phyloP scores from a whole-genome alignment of 2,113 vertebrate genomes.

The Strix aluco region DNA sequence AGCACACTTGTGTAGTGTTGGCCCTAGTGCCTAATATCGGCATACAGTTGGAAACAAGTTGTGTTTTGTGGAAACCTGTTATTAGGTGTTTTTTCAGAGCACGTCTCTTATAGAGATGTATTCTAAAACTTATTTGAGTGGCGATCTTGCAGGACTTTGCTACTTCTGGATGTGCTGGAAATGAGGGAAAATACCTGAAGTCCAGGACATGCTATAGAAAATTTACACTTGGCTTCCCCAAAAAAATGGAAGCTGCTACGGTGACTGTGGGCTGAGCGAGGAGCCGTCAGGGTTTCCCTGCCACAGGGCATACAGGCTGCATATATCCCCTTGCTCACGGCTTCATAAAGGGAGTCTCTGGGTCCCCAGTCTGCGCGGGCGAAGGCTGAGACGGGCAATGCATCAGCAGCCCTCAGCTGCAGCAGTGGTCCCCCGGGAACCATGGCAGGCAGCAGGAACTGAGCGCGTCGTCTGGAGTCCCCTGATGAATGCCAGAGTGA shows the following conservation, averaged over 20 bases:
- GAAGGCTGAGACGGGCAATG: neutral
- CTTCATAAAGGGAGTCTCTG: neutral
- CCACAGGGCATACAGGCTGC: accelerated
- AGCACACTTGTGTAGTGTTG: neutral
- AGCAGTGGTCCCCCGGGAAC: neutral
- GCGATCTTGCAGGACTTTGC: neutral
- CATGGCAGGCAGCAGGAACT: neutral
- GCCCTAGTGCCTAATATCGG: neutral
- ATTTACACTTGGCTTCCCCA: neutral
- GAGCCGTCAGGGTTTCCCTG: neutral
- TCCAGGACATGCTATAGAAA: neutral
- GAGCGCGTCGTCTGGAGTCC: neutral
- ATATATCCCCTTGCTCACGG: accelerated
- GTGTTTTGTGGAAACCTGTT: neutral
- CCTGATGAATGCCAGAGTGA: neutral
- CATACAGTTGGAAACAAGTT: neutral
- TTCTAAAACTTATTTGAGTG: neutral
- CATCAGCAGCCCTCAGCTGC: neutral
- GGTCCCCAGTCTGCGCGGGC: accelerated
- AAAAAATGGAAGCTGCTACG: accelerated
- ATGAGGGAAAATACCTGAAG: neutral
- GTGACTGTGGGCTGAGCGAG: accelerated
- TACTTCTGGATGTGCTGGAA: neutral
- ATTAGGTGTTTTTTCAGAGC: neutral
- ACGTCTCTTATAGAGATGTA: accelerated